These are phyloP conservation scores for Heptranchias perlo DNA, from an alignment of 2,113 vertebrate species.

Conservation along the genomic window DNA sequence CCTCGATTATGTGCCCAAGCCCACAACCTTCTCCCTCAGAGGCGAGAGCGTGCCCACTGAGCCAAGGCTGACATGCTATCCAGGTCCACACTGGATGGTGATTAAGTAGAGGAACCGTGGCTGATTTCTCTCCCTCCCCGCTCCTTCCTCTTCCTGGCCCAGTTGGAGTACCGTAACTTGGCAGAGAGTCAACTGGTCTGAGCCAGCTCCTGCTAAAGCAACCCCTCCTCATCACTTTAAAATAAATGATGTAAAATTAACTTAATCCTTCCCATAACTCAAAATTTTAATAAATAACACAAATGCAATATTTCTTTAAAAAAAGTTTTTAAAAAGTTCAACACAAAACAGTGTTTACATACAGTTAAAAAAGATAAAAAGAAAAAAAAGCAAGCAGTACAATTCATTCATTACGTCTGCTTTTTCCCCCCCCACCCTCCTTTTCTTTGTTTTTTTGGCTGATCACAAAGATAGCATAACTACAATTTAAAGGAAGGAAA, in stretches of 20 bases:
- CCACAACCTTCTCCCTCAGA: neutral
- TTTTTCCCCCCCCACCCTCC: neutral
- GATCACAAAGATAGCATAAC: neutral
- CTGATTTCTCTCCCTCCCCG: neutral
- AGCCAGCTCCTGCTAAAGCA: neutral
- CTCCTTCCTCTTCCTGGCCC: neutral
- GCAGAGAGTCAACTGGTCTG: too few relatives aligned
- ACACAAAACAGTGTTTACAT: slow-evolving; percentile 35
- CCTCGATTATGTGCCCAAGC: neutral
- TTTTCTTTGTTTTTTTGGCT: neutral
- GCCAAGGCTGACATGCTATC: neutral
- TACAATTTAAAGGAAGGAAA: neutral
- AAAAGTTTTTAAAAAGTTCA: slow-evolving; percentile 31
- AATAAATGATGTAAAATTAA: neutral
- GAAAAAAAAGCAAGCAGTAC: slow-evolving; percentile 26
- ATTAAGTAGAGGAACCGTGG: neutral
- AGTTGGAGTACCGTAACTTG: neutral
- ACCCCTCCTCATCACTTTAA: neutral
- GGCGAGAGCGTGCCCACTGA: neutral
- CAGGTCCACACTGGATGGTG: neutral
- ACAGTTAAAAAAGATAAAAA: slow-evolving; percentile 16
- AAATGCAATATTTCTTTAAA: slow-evolving; percentile 18
- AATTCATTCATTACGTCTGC: neutral
- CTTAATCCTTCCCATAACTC: neutral
- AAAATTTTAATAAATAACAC: neutral